A percentile compares a stretch with the other conserved stretches of the same genome.
These are phyloP conservation scores for Nesospiza acunhae DNA, from an alignment of 2,113 vertebrate species.

Conservation along the genomic window DNA sequence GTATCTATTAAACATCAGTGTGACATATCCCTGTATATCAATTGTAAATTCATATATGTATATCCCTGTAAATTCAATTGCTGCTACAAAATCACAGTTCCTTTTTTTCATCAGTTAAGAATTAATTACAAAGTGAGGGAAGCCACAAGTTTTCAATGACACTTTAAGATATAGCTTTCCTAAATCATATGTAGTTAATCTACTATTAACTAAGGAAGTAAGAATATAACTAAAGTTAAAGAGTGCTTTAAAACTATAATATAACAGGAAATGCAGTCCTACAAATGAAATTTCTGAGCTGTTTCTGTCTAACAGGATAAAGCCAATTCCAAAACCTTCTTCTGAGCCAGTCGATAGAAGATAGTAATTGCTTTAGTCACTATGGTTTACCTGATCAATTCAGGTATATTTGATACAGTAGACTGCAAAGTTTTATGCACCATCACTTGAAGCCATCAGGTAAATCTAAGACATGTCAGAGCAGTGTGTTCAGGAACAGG, in stretches of 20 bases:
- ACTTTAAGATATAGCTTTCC: constrained; percentile 29
- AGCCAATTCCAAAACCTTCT: background rate
- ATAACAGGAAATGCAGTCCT: background rate
- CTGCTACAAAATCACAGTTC: background rate
- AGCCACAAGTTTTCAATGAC: constrained; percentile 48
- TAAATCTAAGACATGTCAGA: background rate
- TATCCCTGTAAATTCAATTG: constrained; percentile 13
- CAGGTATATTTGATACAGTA: background rate
- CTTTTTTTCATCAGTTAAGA: constrained; percentile 16
- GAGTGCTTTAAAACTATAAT: constrained; percentile 8
- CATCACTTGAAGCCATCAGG: background rate
- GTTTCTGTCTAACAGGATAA: background rate
- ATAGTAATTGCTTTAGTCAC: background rate
- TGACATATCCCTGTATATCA: constrained; percentile 8
- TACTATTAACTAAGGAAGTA: constrained; percentile 5
- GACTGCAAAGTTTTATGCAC: background rate
- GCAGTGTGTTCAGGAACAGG: background rate
- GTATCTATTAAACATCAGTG: background rate
- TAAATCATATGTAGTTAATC: constrained; percentile 45
- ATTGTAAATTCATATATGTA: background rate
- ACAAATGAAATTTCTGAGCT: background rate
- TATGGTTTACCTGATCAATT: background rate
- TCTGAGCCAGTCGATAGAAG: background rate
- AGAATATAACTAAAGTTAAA: constrained; percentile 28
- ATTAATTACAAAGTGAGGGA: constrained; percentile 33